A percentile compares a stretch with the other conserved stretches of the same genome.
phyloP scores from a whole-genome alignment of 2,113 vertebrate species.

The Clupea harengus region DNA sequence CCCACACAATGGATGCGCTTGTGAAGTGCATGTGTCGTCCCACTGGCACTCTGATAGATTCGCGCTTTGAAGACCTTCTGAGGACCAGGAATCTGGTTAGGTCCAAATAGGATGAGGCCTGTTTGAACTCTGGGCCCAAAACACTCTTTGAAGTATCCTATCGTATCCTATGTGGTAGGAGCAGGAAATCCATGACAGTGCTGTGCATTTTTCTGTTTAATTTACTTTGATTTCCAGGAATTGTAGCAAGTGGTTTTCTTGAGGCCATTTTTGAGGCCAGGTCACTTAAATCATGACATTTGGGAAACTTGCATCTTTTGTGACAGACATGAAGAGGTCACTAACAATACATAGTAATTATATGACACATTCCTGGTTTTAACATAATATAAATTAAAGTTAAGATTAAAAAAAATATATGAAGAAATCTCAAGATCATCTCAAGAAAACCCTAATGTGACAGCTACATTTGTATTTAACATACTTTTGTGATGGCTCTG shows the following conservation, averaged over 20 bases:
- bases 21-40: constrained; percentile 1
- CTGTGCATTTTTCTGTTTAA: not conserved
- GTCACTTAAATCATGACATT: no score
- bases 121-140: not conserved
- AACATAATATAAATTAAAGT: not conserved
- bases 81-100: not conserved
- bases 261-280: not conserved
- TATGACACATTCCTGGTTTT: not conserved
- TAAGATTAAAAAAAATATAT: not conserved
- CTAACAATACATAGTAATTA: not conserved
- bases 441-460: no score
- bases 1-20: constrained; percentile 1
- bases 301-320: no score
- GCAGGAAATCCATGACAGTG: not conserved
- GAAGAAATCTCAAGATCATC: not conserved
- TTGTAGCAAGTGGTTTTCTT: not conserved
- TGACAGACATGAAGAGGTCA: not conserved
- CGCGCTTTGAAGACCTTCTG: not conserved
- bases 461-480: no score
- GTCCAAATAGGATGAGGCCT: not conserved
- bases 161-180: not conserved
- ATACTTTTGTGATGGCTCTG: no score
- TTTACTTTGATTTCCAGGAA: not conserved
- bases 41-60: not conserved
- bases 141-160: not conserved